Evolutionary conservation across 2,888 invertebrate species (phyloP), one percentile per base, ranked within the genome.

Genomic region (Thera obeliscata): DNA sequence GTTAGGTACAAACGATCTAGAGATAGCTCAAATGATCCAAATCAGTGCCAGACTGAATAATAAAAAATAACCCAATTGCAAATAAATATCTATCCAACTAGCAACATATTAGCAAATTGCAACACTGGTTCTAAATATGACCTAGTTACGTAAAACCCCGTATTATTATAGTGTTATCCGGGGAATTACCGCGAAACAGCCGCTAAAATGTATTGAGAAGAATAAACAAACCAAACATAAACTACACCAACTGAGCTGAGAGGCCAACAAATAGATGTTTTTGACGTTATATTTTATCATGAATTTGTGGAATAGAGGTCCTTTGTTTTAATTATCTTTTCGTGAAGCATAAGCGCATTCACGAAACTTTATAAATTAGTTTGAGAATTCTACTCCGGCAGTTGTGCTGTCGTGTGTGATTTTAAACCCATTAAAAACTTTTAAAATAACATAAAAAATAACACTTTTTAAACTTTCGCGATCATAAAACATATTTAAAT

Each of bases 301-400:
- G 7, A 3, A 41, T 2, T 46, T 9, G 7, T 46, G 43, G 43
- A 9, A 46, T 9, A 46, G 43, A 9, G 2, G 11, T 7, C 48
- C 48, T 48, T 58, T 58, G 58, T 58, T 5, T 7, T 11, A n/a
- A 36, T 11, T 46, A 46, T 58, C 58, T 49, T 48, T 11, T 46
- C 46, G 38, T 46, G 57, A 8, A 41, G 11, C n/a, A 58, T 46
- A 49, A 58, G 9, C n/a, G 33, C 46, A 7, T 7, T n/a, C n/a
- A 6, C 2, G n/a, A 9, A 33, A 8, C 48, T 49, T 58, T 35
- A 1, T 58, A 3, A 2, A 6, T 48, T 36, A 58, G 58, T 58
- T 36, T 58, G 2, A 48, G 2, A 33, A 48, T 35, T 2, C 2
- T 9, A 9, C 3, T 5, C 9, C 43, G 43, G 9, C 2, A 2